phyloP scores from a whole-genome alignment of 1,140 invertebrate species.

The Wasmannia auropunctata region DNA sequence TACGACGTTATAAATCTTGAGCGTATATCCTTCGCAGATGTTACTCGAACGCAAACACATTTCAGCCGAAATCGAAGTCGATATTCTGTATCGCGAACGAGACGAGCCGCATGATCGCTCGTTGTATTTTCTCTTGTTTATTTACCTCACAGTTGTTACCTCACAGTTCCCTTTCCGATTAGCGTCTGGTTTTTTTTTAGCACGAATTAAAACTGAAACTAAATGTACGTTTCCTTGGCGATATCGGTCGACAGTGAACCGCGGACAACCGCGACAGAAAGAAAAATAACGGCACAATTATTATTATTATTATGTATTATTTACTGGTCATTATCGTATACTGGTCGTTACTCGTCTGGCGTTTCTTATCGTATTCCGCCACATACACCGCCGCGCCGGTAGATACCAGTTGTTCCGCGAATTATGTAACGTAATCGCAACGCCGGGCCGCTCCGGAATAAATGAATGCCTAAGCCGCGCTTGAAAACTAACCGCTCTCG shows the following conservation, averaged over 20 bases:
- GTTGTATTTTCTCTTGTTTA: neutral
- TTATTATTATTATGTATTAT: conserved; percentile 7
- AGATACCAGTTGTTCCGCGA: neutral
- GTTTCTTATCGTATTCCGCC: conserved; percentile 7
- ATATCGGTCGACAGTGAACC: neutral
- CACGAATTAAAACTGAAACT: neutral
- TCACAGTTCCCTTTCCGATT: neutral
- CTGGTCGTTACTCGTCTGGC: neutral
- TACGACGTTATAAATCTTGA: neutral
- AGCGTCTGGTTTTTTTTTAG: neutral
- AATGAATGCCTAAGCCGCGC: neutral
- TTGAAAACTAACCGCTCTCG: neutral
- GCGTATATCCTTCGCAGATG: neutral
- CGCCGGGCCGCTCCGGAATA: neutral
- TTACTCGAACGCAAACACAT: neutral
- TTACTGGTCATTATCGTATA: conserved; percentile 4
- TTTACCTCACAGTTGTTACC: neutral
- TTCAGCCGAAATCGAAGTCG: neutral
- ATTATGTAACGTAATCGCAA: conserved; percentile 11
- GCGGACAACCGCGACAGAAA: neutral
- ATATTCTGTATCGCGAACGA: neutral
- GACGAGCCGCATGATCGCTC: neutral
- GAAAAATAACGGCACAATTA: neutral
- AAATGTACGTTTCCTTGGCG: neutral
- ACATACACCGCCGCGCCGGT: neutral